Percentiles rank a stretch among this genome's conserved stretches.
Evolutionary conservation across 30 jellyfish, hydroid and myxozoan species (phyloP).

Genomic region (Nemopilema nomurai): DNA sequence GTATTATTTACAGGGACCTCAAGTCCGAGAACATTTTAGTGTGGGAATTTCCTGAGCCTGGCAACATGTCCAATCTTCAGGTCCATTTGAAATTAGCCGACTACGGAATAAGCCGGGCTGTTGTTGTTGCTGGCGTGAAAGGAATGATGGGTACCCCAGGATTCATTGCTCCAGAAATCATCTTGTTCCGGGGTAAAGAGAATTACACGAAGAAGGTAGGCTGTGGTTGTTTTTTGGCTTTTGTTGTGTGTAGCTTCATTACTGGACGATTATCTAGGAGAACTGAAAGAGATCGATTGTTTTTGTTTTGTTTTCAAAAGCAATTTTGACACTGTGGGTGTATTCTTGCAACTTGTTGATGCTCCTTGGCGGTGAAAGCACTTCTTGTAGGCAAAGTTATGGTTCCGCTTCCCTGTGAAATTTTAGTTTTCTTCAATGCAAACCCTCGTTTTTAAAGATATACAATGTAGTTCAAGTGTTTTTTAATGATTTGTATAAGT

Average conservation of each 20-base stretch:
- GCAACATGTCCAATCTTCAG: conserved; percentile 25
- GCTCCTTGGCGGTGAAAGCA: too few species aligned
- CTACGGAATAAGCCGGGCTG: conserved; percentile 94
- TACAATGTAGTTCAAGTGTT: too few species aligned
- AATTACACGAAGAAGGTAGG: conserved; percentile 85
- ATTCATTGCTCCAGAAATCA: conserved; percentile 95
- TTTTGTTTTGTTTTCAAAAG: too few species aligned
- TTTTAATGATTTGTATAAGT: too few species aligned
- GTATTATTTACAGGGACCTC: conserved; percentile 89
- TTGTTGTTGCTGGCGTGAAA: conserved; percentile 80
- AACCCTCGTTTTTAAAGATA: too few species aligned
- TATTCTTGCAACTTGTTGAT: too few species aligned
- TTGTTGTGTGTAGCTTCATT: neutral
- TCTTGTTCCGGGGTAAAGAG: conserved; percentile 82
- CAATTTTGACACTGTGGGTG: too few species aligned
- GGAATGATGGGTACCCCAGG: conserved; percentile 92
- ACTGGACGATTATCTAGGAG: neutral
- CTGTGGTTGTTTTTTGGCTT: neutral
- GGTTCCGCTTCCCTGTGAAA: too few species aligned
- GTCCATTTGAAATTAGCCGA: conserved; percentile 82
- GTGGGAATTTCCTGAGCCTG: conserved; percentile 93
- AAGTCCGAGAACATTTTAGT: conserved; percentile 91
- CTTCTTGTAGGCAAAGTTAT: too few species aligned
- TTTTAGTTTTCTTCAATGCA: too few species aligned
- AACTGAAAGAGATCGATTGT: neutral